Conservation (phyloP, 2,888 invertebrate species). For the Epirrhoe tristata region DNA sequence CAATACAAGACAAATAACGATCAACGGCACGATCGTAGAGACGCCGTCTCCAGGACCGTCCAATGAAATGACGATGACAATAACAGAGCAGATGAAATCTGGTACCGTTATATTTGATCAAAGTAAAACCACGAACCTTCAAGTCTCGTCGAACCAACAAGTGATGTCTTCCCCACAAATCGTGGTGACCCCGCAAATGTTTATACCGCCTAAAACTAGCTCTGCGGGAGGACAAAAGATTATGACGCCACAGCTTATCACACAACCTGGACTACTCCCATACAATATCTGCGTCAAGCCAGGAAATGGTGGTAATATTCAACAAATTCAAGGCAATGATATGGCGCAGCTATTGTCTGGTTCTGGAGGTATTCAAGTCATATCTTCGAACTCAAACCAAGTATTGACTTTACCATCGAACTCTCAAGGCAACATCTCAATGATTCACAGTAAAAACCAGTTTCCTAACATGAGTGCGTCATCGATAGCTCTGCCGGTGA, state of each 20-base stretch:
- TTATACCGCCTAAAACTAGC: conserved; percentile 78
- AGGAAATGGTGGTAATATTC: conserved; percentile 74
- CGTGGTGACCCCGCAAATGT: conserved; percentile 81
- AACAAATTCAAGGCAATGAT: conserved; percentile 77
- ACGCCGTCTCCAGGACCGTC: conserved; percentile 82
- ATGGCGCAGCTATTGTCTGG: conserved; percentile 79
- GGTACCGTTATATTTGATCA: conserved; percentile 81
- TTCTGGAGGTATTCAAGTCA: conserved; percentile 80
- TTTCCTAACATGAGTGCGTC: conserved; percentile 82
- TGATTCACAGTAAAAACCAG: conserved; percentile 80
- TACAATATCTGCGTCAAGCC: conserved; percentile 83
- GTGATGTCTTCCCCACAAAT: conserved; percentile 80
- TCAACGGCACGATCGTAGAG: conserved; percentile 83
- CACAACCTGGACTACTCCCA: conserved; percentile 76
- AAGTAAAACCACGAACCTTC: conserved; percentile 77
- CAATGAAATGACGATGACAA: conserved; percentile 82
- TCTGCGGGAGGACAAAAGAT: conserved; percentile 72
- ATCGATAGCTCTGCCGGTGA: conserved; percentile 80
- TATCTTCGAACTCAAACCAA: conserved; percentile 83
- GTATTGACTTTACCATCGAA: conserved; percentile 78
- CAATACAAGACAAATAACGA: conserved; percentile 82
- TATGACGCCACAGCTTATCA: conserved; percentile 75
- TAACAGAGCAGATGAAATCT: conserved; percentile 81
- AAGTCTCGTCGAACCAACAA: conserved; percentile 79
- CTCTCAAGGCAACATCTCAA: conserved; percentile 69